Conservation (phyloP, 2,113 vertebrate species). For the Orientallactaga bullata region DNA sequence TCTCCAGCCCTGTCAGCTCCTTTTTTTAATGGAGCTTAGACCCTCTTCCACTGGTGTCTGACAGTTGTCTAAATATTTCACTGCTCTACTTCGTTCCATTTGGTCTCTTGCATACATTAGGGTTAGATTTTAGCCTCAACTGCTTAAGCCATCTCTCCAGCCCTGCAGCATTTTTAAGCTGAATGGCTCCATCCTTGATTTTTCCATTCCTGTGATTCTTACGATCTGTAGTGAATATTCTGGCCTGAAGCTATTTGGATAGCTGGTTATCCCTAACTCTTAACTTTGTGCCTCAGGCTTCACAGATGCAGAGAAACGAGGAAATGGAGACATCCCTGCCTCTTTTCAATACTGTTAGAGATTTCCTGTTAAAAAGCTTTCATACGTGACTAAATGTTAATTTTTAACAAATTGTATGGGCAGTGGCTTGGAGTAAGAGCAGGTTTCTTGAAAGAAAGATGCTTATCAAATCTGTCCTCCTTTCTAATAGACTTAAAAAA, state of each 20-base stretch:
- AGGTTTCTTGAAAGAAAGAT: slow-evolving; percentile 33
- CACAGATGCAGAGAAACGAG: not conserved
- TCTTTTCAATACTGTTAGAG: not conserved
- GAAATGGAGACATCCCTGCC: not conserved
- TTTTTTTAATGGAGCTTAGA: no score
- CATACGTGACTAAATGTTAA: slow-evolving; percentile 22
- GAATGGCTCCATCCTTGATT: not conserved
- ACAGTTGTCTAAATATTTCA: no score
- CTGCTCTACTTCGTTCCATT: no score
- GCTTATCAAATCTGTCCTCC: slow-evolving; percentile 1
- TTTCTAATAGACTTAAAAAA: not conserved
- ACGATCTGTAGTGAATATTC: not conserved
- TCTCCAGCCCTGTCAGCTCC: no score
- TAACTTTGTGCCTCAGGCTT: not conserved
- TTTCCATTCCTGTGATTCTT: not conserved
- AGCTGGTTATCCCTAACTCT: not conserved
- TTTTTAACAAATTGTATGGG: slow-evolving; percentile 25
- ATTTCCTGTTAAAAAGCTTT: not conserved
- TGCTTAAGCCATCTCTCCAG: no score
- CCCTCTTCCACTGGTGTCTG: no score
- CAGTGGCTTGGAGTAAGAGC: no score
- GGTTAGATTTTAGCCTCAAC: no score
- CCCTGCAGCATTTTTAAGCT: not conserved
- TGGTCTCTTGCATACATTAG: no score
- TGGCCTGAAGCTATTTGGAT: not conserved